These are phyloP conservation scores for Heteromormyrus szaboi DNA, from an alignment of 2,797 vertebrate genomes.

Conservation along the genomic window DNA sequence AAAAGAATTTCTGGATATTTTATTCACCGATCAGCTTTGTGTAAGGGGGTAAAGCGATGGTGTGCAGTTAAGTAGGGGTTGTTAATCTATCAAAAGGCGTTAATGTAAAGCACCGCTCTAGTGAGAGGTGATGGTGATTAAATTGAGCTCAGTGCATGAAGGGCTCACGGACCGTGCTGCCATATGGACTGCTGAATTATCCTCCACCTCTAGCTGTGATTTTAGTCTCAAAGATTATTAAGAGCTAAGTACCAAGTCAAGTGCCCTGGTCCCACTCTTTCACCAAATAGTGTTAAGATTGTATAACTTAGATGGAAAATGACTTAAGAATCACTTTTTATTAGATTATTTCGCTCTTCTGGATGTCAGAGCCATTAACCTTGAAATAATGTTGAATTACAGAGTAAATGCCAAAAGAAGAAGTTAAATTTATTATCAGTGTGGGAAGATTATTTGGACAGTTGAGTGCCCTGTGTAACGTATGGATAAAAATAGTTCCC, in stretches of 20 bases:
- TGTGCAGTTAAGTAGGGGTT: constrained; percentile 32
- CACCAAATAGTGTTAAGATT: constrained; percentile 43
- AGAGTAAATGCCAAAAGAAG: constrained; percentile 42
- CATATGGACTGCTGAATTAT: constrained; percentile 38
- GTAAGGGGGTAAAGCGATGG: not conserved
- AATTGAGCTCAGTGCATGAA: constrained; percentile 32
- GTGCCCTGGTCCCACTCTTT: constrained; percentile 29
- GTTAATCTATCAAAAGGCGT: constrained; percentile 38
- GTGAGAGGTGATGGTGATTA: constrained; percentile 37
- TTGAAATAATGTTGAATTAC: constrained; percentile 52
- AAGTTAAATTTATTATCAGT: constrained; percentile 55
- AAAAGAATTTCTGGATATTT: not conserved
- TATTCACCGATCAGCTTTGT: not conserved
- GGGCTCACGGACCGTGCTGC: constrained; percentile 24
- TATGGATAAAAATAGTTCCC: constrained; percentile 40
- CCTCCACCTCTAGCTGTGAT: constrained; percentile 35
- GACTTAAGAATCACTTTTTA: constrained; percentile 56
- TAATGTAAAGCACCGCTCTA: constrained; percentile 24
- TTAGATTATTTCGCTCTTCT: constrained; percentile 57
- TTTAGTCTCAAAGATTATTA: constrained; percentile 40
- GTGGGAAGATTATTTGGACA: constrained; percentile 33
- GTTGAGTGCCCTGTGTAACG: constrained; percentile 35
- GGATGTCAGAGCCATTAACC: constrained; percentile 61
- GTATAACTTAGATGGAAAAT: constrained; percentile 40
- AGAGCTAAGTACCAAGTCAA: constrained; percentile 32